A percentile compares a stretch with the other conserved stretches of the same genome.
Evolutionary conservation across 2,888 invertebrate genomes (phyloP).

Genomic region (Lithosia quadra): DNA sequence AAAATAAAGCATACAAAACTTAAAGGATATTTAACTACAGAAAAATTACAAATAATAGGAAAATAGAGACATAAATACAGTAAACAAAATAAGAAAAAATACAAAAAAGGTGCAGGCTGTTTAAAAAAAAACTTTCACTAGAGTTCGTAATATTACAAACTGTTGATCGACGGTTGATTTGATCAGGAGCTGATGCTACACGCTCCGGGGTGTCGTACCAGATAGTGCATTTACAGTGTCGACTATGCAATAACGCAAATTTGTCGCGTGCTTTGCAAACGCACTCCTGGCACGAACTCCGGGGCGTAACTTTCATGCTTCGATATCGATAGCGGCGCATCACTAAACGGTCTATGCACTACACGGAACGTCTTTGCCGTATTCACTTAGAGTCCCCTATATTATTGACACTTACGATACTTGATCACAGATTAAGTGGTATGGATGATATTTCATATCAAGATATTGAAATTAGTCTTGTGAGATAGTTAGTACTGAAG

Average conservation of each 20-base stretch:
- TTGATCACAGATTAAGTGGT: constrained; percentile 13
- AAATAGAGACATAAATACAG: constrained; percentile 40
- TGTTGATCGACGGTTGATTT: constrained; percentile 62
- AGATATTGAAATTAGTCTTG: constrained; percentile 26
- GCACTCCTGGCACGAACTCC: constrained; percentile 99
- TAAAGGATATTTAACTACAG: constrained; percentile 36
- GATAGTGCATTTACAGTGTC: constrained; percentile 99
- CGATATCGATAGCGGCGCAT: constrained; percentile 74
- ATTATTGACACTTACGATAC: constrained; percentile 41
- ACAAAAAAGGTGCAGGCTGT: constrained; percentile 38
- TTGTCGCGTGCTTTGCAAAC: constrained; percentile 93
- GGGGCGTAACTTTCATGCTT: constrained; percentile 83
- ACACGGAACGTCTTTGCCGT: constrained; percentile 76
- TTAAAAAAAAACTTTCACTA: constrained; percentile 59
- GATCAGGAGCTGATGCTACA: constrained; percentile 78
- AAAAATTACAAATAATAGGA: constrained; percentile 38
- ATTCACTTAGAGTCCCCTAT: constrained; percentile 65
- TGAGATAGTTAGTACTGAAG: constrained; percentile 46
- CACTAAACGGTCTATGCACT: constrained; percentile 78
- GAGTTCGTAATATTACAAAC: constrained; percentile 70
- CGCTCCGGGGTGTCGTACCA: constrained; percentile 98
- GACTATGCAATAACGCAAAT: constrained; percentile 84
- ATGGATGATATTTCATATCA: background rate
- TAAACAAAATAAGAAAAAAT: constrained; percentile 41
- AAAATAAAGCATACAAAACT: constrained; percentile 47